phyloP scores from a whole-genome alignment of 1,140 invertebrate genomes.

The Spodoptera frugiperda region DNA sequence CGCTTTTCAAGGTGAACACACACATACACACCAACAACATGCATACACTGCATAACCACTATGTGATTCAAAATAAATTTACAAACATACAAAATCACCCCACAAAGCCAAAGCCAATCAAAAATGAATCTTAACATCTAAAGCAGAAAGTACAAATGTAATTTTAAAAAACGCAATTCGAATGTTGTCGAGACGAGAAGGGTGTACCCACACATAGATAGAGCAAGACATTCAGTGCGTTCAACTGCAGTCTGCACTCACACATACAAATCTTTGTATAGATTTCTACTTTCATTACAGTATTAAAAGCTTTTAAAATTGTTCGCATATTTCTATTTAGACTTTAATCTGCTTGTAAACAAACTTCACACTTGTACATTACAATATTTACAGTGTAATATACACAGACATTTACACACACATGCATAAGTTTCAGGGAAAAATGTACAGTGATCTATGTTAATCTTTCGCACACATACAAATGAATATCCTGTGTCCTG shows the following conservation, averaged over 20 bases:
- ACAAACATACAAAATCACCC: slow-evolving; percentile 49
- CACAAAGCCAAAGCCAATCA: not conserved
- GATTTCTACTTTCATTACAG: slow-evolving; percentile 50
- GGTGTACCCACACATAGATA: slow-evolving; percentile 73
- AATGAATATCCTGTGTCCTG: slow-evolving; percentile 51
- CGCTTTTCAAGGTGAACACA: slow-evolving; percentile 85
- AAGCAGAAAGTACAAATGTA: not conserved
- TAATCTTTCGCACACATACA: slow-evolving; percentile 56
- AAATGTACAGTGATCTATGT: slow-evolving; percentile 41
- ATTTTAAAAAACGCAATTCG: slow-evolving; percentile 37
- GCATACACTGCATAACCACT: slow-evolving; percentile 51
- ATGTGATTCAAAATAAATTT: slow-evolving; percentile 80
- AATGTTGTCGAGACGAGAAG: slow-evolving; percentile 75
- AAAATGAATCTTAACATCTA: slow-evolving; percentile 57
- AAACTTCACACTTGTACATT: slow-evolving; percentile 26
- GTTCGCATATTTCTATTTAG: slow-evolving; percentile 42
- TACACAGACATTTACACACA: slow-evolving; percentile 54
- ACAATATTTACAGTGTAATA: slow-evolving; percentile 5
- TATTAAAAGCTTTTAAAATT: slow-evolving; percentile 50
- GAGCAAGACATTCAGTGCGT: slow-evolving; percentile 64
- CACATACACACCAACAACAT: slow-evolving; percentile 61
- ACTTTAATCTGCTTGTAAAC: slow-evolving; percentile 33
- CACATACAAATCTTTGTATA: slow-evolving; percentile 53
- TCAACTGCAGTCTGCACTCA: slow-evolving; percentile 75
- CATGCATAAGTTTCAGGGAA: slow-evolving; percentile 48